phyloP scores from a whole-genome alignment of 2,888 invertebrate species.

The Eristalinus aeneus region DNA sequence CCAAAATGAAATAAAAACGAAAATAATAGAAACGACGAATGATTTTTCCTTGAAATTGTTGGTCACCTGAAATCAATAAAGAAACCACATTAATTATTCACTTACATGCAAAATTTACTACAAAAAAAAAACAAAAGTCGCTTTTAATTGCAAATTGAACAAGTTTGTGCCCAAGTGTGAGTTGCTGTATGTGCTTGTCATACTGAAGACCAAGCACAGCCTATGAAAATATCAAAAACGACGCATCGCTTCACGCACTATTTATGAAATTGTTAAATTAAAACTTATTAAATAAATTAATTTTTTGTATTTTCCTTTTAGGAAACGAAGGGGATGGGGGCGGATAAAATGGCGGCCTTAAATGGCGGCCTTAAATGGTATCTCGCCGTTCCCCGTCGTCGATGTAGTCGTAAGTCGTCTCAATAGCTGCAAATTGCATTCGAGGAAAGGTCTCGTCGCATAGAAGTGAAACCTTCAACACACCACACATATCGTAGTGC shows the following conservation, averaged over 20 bases:
- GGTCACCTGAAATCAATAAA: conserved; percentile 62
- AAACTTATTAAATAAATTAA: neutral
- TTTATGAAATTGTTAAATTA: conserved; percentile 16
- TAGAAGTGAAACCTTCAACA: conserved; percentile 61
- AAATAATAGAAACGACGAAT: conserved; percentile 56
- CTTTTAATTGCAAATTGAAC: conserved; percentile 14
- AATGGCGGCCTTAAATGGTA: conserved; percentile 62
- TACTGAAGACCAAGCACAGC: neutral
- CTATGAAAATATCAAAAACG: neutral
- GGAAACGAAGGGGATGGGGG: conserved; percentile 7
- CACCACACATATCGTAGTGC: conserved; percentile 32
- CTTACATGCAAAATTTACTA: conserved; percentile 18
- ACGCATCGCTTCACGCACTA: neutral
- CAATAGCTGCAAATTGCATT: conserved; percentile 64
- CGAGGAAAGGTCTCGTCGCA: conserved; percentile 63
- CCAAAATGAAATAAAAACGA: conserved; percentile 48
- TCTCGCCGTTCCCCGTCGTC: conserved; percentile 26
- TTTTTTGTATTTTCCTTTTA: conserved; percentile 14
- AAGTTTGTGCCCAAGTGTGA: conserved; percentile 13
- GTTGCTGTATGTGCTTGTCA: conserved; percentile 5
- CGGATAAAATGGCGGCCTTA: conserved; percentile 69
- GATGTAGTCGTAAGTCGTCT: conserved; percentile 33
- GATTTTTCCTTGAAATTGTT: conserved; percentile 64
- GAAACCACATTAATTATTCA: conserved; percentile 28
- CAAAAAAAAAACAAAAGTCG: conserved; percentile 17